Evolutionary conservation across 2,113 vertebrate genomes (phyloP), one percentile per base, ranked within the genome.

Genomic region (Euleptes europaea): DNA sequence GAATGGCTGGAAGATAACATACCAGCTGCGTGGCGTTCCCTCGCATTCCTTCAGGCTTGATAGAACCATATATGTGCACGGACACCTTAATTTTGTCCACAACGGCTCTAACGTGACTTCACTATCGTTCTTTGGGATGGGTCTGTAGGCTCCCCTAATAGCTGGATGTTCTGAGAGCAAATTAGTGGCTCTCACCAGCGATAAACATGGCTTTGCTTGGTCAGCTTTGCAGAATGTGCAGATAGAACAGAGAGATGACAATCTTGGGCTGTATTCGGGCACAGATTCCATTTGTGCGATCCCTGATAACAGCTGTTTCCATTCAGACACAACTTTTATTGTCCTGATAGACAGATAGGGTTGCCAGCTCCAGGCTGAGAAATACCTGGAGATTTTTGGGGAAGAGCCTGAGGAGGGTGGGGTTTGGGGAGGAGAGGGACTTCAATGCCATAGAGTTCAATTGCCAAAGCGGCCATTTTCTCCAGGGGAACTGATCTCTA

Each of bases 1-100:
- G 89, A 91, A 87, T 87, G 0, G 70, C 92, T 89, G 63, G 54
- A 69, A 94, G 93, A 92, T 10, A 74, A 83, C 67, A 81, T 91
- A 89, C 92, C 85, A 87, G 85, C 91, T 72, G 23, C 19, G 1
- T 86, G 5, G 65, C 71, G 87, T 63, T 1, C 60, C 19, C 78
- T 88, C 69, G 72, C 82, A 90, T 69, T 88, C 90, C 84, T 90
- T 67, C 17, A 49, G 66, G 80, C 1, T 42, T 49, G 3, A 42
- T 85, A 91, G 83, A 75, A 9, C 78, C 84, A n/a, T 91, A 3
- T 73, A 14, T 0, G 69, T 86, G 84, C 78, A 66, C 47, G 81
- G 81, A 70, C 73, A 35, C 17, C 12, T 47, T 1, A 19, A 21
- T 78, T 49, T 33, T 19, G 21, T 49, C 70, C 82, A 81, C 72